Evolutionary conservation across 2,888 invertebrate species (phyloP), one percentile per base, ranked within the genome.

Genomic region (Uropetala carovei): DNA sequence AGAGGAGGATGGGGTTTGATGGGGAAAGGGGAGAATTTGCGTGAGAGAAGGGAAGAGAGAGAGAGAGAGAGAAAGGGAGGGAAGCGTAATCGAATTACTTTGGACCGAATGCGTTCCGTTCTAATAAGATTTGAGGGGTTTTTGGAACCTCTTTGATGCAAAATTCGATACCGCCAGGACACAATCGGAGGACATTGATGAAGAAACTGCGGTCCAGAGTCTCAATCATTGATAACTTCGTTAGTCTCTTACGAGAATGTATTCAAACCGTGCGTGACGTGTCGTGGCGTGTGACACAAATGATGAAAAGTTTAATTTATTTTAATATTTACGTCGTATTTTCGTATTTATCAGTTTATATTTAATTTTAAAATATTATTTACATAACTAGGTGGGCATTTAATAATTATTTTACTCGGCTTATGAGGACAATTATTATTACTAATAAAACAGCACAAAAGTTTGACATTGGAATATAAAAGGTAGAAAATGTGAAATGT

Each of bases 81-180:
- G 68, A 68, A 43, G 56, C n/a, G 64, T 68, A 89, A 89, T 89
- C 64, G 56, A 89, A 89, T 89, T 89, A 89, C 64, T 89, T 43
- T 89, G 89, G 64, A 64, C 89, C 18, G 68, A 89, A 68, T 89
- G 89, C 89, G 89, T 68, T 64, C 64, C 56, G 30, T 89, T 89
- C 64, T 89, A 89, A 89, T 89, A 89, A 43, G 89, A 89, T 89
- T 89, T 59, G 30, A 89, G n/a, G 60, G 89, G 89, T 64, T 86
- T 89, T 89, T 68, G 89, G 43, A 43, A n/a, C 68, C 89, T 89
- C 89, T 89, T 89, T 89, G 89, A 89, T 89, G 43, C 43, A 89
- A 89, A 89, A 64, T 64, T 89, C 60, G 64, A 89, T 89, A 64
- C 89, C 43, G 16, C 89, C 43, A 30, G 43, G 30, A 89, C 64